Evolutionary conservation across 23 tunicate species (phyloP), one percentile per base, ranked within the genome.

Genomic region (Diplosoma virens): DNA sequence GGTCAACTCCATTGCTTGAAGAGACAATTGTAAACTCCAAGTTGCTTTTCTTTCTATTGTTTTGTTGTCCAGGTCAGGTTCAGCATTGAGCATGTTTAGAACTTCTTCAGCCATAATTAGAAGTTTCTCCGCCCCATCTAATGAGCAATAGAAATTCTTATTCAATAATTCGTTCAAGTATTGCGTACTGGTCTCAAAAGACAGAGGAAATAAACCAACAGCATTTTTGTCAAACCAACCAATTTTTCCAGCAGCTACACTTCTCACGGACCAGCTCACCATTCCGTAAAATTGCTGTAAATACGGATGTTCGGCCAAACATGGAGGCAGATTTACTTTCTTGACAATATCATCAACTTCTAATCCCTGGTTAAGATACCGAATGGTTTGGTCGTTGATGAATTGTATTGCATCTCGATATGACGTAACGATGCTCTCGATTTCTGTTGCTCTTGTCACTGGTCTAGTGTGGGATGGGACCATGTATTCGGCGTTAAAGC

Each of bases 351-450:
- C 85, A 20, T 80, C 83, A 48, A 80, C 56, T 6, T 25, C 55
- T 22, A 54, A 71, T 22, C 79, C 61, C 52, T 59, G 72, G 55
- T 86, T 80, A 37, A 86, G 23, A 24, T 9, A 46, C 65, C 95
- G 32, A 24, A 91, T 37, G n/a, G 97, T 85, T 58, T 91, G 97
- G 65, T 91, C 97, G 60, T 91, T 64, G 9, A 85, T 80, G 52
- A 66, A 91, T 58, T 91, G 87, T 7, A 85, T 91, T 14, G 83
- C 97, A 61, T 91, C 97, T n/a, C 89, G 71, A 34, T 91, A 91
- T 1, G 1, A 7, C n/a, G 77, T 67, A 1, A 91, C 48, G 17
- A 73, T 68, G 58, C 85, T 92, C 37, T 66, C 46, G 30, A 91
- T 53, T 31, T 58, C 59, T 20, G 80, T 66, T 27, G 29, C 37